Evolutionary conservation across 2,113 vertebrate species (phyloP).

Genomic region (Macaca mulatta): DNA sequence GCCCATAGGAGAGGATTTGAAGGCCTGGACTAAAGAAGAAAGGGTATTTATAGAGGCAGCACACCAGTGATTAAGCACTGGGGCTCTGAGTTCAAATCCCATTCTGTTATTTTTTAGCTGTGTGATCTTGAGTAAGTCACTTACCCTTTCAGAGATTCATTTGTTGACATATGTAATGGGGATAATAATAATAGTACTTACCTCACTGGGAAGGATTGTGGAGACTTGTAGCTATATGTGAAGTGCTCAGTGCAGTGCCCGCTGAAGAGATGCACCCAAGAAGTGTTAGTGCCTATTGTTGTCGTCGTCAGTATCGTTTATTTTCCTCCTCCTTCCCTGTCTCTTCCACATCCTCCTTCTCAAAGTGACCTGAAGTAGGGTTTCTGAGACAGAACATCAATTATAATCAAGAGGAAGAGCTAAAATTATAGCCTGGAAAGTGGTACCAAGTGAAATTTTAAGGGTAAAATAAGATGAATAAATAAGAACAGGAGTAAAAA

Average conservation of each 20-base stretch:
- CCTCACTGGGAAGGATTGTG: too few relatives aligned
- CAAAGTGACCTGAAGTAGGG: neutral
- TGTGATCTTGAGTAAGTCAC: neutral
- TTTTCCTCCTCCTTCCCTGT: neutral
- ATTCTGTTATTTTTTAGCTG: neutral
- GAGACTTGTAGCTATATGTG: neutral
- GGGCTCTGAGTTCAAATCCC: neutral
- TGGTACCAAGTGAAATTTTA: neutral
- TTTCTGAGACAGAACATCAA: neutral
- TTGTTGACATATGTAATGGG: neutral
- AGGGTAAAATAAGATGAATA: neutral
- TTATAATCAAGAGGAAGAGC: neutral
- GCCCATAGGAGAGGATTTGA: neutral
- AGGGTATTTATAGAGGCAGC: neutral
- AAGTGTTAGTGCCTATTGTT: too few relatives aligned
- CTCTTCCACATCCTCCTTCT: neutral
- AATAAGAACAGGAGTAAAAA: neutral
- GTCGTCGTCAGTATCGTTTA: neutral
- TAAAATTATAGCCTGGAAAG: neutral
- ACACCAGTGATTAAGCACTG: neutral
- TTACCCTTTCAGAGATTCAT: neutral
- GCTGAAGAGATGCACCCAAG: neutral
- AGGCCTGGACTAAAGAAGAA: neutral
- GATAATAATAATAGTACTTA: neutral
- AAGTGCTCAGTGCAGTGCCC: neutral